phyloP scores from a whole-genome alignment of 2,888 invertebrate species.

The Dolomedes plantarius region DNA sequence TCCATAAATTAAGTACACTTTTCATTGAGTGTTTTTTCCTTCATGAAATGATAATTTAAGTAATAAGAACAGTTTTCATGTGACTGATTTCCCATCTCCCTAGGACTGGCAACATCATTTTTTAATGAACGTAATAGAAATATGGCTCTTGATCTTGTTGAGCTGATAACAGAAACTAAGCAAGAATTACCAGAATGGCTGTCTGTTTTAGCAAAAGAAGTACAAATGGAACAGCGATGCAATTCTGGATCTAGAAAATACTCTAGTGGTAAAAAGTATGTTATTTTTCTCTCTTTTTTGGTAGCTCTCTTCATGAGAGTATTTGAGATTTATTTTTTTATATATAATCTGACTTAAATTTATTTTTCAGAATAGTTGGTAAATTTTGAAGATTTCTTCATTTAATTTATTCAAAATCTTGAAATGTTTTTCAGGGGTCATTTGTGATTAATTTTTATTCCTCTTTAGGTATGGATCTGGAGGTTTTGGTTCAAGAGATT shows the following conservation, averaged over 20 bases:
- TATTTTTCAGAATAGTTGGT: background rate
- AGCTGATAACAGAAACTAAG: slow-evolving; percentile 95
- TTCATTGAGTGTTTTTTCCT: no score
- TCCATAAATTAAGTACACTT: no score
- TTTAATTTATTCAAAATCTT: background rate
- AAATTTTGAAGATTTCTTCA: no score
- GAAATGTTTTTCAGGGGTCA: no score
- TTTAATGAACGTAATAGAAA: slow-evolving; percentile 99
- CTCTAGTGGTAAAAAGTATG: slow-evolving; percentile 67
- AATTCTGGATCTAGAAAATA: slow-evolving; percentile 50
- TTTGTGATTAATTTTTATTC: background rate
- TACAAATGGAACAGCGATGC: slow-evolving; percentile 75
- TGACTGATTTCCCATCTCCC: no score
- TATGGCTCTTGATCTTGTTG: slow-evolving; percentile 92
- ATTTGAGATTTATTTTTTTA: background rate
- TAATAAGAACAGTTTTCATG: no score
- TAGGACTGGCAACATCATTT: slow-evolving; percentile 97
- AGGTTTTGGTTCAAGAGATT: slow-evolving; percentile 79
- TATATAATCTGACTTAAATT: background rate
- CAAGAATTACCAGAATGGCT: slow-evolving; percentile 95
- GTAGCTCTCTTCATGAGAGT: no score
- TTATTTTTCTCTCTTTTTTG: background rate
- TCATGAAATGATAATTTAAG: no score
- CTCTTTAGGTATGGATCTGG: slow-evolving; percentile 73
- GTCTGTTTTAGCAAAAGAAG: slow-evolving; percentile 84